Base-by-base conservation (phyloP, 1,140 invertebrate species). In the Drosophila neocordata region DNA sequence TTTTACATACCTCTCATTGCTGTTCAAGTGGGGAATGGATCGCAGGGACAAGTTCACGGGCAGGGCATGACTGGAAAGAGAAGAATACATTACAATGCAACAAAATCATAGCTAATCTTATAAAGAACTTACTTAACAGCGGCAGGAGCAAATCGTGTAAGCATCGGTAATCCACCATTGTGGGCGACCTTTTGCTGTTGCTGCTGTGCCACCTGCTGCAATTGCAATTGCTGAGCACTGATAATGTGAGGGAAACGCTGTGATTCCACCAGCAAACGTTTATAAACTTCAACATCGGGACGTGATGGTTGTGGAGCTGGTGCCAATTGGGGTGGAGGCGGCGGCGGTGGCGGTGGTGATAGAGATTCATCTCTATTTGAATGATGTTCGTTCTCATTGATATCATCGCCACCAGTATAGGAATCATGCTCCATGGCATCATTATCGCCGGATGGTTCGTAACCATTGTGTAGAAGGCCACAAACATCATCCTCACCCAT, bases 11-110 rank as follows among this genome's bases (percentile, higher is more conserved):
- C 77, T 77, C 66, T 91, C 89, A 34, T 82, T 77, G 79, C 75
- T 90, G 65, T 77, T 90, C 64, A 87, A 83, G 52, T 76, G 68
- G 9, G 84, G 65, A 63, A 87, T 74, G 31, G 89, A 78, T n/a
- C 85, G 89, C 60, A 91, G 73, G 38, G 89, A 91, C 24, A 91
- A 66, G 56, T 91, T 91, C 7, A 91, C 89, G 13, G 89, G 89
- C 53, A 91, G 57, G 41, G 80, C 64, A 65, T 90, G 76, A 35
- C 89, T 90, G 52, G 12, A 35, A 27, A 56, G 11, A 27, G 12
- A 4, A 24, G 20, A 9, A 65, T 4, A 65, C 1, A 27, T 15
- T 15, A 6, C 9, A 31, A 15, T 34, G 34, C 11, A 1, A 53
- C 11, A 15, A 31, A 31, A 31, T 31, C 27, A 31, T 6, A 7